phyloP scores from a whole-genome alignment of 1,140 invertebrate genomes.

The Heliconius nattereri region DNA sequence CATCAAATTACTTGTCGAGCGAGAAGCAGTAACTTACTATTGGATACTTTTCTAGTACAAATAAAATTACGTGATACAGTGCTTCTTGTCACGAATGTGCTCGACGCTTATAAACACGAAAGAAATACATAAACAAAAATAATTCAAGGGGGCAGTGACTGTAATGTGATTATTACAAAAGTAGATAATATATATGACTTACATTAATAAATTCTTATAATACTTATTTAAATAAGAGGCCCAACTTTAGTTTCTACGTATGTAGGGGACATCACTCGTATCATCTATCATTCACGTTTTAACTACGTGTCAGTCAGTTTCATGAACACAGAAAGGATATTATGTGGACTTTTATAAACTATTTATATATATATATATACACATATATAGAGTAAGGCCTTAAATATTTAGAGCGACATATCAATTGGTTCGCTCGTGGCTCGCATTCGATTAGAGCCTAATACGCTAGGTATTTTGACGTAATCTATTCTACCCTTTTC shows the following conservation, averaged over 20 bases:
- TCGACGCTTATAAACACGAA: not conserved
- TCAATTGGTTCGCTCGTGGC: constrained; percentile 15
- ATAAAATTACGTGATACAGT: not conserved
- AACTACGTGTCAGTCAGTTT: not conserved
- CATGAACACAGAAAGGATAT: not conserved
- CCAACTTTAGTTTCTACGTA: not conserved
- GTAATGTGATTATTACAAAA: too few species aligned
- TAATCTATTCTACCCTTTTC: constrained; percentile 14
- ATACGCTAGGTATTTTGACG: constrained; percentile 7
- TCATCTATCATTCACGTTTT: not conserved
- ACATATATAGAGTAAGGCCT: not conserved
- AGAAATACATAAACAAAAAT: not conserved
- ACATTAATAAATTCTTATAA: too few species aligned
- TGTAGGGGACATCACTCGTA: not conserved
- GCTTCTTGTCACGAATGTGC: not conserved
- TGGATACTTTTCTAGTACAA: not conserved
- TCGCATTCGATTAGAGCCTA: constrained; percentile 13
- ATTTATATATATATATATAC: too few species aligned
- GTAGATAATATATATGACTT: too few species aligned
- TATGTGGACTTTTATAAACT: not conserved
- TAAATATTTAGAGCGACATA: constrained; percentile 22
- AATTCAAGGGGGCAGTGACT: not conserved
- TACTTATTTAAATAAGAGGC: too few species aligned
- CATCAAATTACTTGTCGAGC: not conserved
- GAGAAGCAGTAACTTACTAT: not conserved